Base-by-base conservation (phyloP, 1,140 invertebrate genomes). In the Homarus americanus region DNA sequence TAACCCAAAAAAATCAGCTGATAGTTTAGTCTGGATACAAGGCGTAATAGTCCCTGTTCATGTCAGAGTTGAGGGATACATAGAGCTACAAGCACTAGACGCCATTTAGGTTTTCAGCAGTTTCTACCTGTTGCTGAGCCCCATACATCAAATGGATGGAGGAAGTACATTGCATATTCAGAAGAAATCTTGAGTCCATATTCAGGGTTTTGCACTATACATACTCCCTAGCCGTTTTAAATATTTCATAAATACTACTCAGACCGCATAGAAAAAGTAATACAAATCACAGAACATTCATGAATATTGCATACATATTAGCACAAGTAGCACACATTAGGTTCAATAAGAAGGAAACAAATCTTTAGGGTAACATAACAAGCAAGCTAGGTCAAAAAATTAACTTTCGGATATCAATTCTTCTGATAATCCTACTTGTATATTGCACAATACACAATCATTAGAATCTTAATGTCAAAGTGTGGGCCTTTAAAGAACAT, bases 271-370 rank as follows among this genome's bases (percentile, higher is more conserved):
- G 36, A 87, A 76, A 63, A 78, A 83, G 58, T 89, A 82, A 82
- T 73, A 89, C 63, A 89, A 82, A 89, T 83, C 63, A 89, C 87
- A 89, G 63, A 89, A 82, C 87, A 82, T n/a, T n/a, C 63, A 89
- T 75, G 58, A 72, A 89, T 89, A 82, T 82, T 82, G 79, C 69
- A 82, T 75, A 73, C 44, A 73, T 82, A 89, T 75, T 89, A 89
- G 87, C 69, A 89, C 87, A 82, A 44, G 63, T 58, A 89, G 66
- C 69, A 89, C 41, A 82, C 34, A 75, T 82, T 75, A 75, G 66
- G 36, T 53, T 75, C 63, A 69, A 73, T 53, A 73, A 24, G 49
- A n/a, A 82, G n/a, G 79, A 82, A 89, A 36, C 82, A 82, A 53
- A 82, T 82, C 41, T 40, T 82, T 24, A 53, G 34, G 76, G 40